A percentile compares a stretch with the other conserved stretches of the same genome.
Conservation (phyloP, 2,113 vertebrate species). For the Sebastes schlegelii region DNA sequence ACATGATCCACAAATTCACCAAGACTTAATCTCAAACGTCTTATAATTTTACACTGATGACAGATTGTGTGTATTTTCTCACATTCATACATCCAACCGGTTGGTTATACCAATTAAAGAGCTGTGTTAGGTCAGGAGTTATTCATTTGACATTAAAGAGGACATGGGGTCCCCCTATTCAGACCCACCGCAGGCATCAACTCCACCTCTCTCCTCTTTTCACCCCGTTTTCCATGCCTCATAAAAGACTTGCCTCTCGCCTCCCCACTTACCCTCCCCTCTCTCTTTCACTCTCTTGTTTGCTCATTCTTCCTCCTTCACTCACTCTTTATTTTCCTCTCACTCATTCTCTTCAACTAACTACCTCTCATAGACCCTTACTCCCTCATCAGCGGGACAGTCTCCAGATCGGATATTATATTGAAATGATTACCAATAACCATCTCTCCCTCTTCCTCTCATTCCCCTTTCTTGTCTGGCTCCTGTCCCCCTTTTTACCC, state of each 20-base stretch:
- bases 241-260: slow-evolving; percentile 67
- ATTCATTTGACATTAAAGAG: slow-evolving; percentile 74
- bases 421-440: slow-evolving; percentile 27
- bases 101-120: slow-evolving; percentile 79
- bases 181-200: slow-evolving; percentile 66
- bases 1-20: neutral
- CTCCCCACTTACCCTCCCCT: slow-evolving; percentile 33
- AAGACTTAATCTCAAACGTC: neutral
- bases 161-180: slow-evolving; percentile 73
- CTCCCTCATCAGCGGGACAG: neutral
- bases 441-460: neutral
- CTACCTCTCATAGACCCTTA: slow-evolving; percentile 14
- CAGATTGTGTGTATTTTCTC: slow-evolving; percentile 4
- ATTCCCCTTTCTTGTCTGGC: neutral
- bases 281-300: slow-evolving; percentile 60
- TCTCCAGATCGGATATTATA: slow-evolving; percentile 2
- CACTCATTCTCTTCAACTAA: slow-evolving; percentile 37
- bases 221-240: slow-evolving; percentile 63
- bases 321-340: slow-evolving; percentile 25
- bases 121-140: slow-evolving; percentile 80
- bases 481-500: slow-evolving; percentile 5
- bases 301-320: slow-evolving; percentile 52
- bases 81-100: slow-evolving; percentile 42
- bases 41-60: neutral
- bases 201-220: slow-evolving; percentile 53